A percentile compares a stretch with the other conserved stretches of the same genome.
Evolutionary conservation across 1,140 invertebrate species (phyloP).

Genomic region (Mycetomoellerius zeteki): DNA sequence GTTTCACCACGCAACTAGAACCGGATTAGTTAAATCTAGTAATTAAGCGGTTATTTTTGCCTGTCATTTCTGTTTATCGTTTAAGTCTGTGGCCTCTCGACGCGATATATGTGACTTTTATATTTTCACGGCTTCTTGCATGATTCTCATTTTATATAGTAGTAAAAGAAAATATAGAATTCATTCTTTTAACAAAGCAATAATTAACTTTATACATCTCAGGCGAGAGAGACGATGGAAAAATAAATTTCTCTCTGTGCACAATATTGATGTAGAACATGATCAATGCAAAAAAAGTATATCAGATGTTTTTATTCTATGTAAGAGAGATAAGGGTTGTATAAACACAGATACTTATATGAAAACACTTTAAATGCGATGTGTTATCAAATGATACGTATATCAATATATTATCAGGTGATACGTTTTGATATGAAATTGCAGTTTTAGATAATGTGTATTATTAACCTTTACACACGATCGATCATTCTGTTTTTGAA

Average conservation of each 20-base stretch:
- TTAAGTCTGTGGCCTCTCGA: not conserved
- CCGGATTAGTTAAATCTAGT: not conserved
- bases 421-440: not conserved
- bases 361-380: not conserved
- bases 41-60: not conserved
- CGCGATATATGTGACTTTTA: not conserved
- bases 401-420: conserved; percentile 13
- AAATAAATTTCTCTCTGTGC: not conserved
- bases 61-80: not conserved
- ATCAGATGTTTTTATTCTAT: conserved; percentile 1
- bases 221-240: not conserved
- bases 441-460: not conserved
- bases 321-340: conserved; percentile 14
- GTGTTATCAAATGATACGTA: not conserved
- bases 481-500: too few species aligned
- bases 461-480: too few species aligned
- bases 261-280: not conserved
- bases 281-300: not conserved
- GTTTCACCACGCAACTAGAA: conserved; percentile 38
- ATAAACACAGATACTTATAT: not conserved
- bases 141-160: not conserved
- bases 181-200: not conserved
- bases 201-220: not conserved
- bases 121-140: not conserved
- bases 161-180: not conserved